phyloP scores from a whole-genome alignment of 2,113 vertebrate species.

The Alexandromys fortis region DNA sequence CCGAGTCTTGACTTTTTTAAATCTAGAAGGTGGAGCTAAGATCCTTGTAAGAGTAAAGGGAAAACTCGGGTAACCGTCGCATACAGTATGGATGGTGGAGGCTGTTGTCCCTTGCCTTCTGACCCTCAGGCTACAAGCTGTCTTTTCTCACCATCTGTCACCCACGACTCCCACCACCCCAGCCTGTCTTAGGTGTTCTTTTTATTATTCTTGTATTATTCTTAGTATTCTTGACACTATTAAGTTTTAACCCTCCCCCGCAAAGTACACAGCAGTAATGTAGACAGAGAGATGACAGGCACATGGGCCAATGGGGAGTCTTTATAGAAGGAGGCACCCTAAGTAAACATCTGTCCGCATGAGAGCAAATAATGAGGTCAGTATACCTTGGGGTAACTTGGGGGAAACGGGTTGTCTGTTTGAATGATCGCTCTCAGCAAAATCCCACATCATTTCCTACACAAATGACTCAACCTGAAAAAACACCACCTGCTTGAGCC shows the following conservation, averaged over 20 bases:
- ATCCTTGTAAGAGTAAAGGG: accelerated
- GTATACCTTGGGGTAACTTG: constrained; percentile 47
- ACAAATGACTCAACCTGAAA: constrained; percentile 48
- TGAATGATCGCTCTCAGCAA: constrained; percentile 46
- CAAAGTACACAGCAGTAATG: constrained; percentile 35
- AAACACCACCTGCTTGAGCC: constrained; percentile 48
- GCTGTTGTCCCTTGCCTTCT: background rate
- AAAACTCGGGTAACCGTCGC: background rate
- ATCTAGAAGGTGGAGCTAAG: background rate
- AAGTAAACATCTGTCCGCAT: constrained; percentile 60
- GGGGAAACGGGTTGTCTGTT: constrained; percentile 61
- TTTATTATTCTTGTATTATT: background rate
- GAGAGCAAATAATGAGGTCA: constrained; percentile 72
- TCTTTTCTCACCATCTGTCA: background rate
- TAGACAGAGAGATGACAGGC: constrained; percentile 66
- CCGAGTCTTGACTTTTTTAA: background rate
- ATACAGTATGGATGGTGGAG: accelerated
- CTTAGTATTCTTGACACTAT: background rate
- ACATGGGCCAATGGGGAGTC: background rate
- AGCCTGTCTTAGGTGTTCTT: background rate
- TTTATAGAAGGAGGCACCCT: constrained; percentile 56
- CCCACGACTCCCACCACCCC: background rate
- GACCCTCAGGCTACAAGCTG: background rate
- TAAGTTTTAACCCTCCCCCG: background rate
- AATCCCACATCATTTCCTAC: constrained; percentile 54